These are phyloP conservation scores for Frieseomelitta varia DNA, from an alignment of 1,140 invertebrate genomes.

Conservation along the genomic window DNA sequence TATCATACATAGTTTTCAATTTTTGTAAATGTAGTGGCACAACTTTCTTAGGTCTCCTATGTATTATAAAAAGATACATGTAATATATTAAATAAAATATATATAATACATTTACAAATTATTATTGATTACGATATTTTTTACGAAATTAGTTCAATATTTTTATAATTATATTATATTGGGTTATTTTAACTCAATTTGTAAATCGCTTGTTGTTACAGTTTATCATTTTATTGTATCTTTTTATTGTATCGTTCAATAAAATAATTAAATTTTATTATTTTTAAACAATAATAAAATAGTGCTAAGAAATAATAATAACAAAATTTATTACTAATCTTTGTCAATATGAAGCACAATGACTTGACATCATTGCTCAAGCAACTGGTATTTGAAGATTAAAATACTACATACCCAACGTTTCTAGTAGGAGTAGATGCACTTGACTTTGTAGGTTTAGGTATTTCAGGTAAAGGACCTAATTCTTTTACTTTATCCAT, in stretches of 20 bases:
- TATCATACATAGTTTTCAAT: constrained; percentile 93
- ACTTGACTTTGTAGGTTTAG: constrained; percentile 71
- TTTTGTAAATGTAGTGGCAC: constrained; percentile 87
- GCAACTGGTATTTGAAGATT: background rate
- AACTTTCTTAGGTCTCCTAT: constrained; percentile 81
- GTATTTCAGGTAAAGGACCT: constrained; percentile 80
- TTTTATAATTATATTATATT: background rate
- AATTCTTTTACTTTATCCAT: constrained; percentile 92
- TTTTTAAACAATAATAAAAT: too few species aligned
- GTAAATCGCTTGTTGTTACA: too few species aligned
- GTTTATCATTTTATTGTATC: too few species aligned
- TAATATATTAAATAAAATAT: background rate
- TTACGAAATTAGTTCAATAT: background rate
- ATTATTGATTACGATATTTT: background rate
- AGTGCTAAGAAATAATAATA: too few species aligned
- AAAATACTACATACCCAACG: constrained; percentile 73
- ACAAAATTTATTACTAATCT: too few species aligned
- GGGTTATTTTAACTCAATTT: too few species aligned
- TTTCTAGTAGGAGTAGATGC: constrained; percentile 76
- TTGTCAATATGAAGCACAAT: too few species aligned
- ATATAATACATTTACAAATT: background rate
- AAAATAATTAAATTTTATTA: too few species aligned
- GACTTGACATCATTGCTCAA: too few species aligned
- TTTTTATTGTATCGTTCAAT: too few species aligned
- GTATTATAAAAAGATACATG: constrained; percentile 16